A percentile compares a stretch with the other conserved stretches of the same genome.
phyloP scores from a whole-genome alignment of 1,140 invertebrate genomes.

The Bactericera cockerelli region DNA sequence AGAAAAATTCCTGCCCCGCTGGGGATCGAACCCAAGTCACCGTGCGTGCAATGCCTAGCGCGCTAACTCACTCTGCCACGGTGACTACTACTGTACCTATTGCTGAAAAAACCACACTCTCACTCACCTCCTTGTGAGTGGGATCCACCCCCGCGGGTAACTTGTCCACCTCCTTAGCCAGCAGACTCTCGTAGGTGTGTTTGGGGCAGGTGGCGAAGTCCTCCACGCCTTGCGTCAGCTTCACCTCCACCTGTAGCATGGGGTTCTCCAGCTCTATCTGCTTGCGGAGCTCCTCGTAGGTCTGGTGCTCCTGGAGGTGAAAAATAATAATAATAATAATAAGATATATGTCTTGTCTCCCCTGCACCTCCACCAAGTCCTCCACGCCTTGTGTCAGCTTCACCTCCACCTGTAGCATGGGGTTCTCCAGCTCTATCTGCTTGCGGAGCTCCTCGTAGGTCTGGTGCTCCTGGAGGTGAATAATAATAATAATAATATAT shows the following conservation, averaged over 20 bases:
- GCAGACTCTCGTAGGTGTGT: conserved; percentile 56
- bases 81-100: too few relatives aligned
- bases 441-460: conserved; percentile 43
- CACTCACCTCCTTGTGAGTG: conserved; percentile 61
- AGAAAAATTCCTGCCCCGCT: too few relatives aligned
- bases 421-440: conserved; percentile 32
- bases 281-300: conserved; percentile 42
- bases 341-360: too few relatives aligned
- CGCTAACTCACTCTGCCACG: too few relatives aligned
- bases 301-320: conserved; percentile 43
- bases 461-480: conserved; percentile 33
- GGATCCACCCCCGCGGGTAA: conserved; percentile 68
- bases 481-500: not conserved
- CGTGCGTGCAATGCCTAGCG: too few relatives aligned
- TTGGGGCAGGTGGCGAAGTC: conserved; percentile 59
- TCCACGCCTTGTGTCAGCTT: conserved; percentile 31
- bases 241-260: conserved; percentile 31
- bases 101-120: too few relatives aligned
- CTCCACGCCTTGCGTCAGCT: conserved; percentile 31
- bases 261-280: conserved; percentile 33
- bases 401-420: conserved; percentile 31
- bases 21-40: too few relatives aligned
- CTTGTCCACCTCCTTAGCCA: conserved; percentile 53
- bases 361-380: too few relatives aligned
- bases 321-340: too few relatives aligned